phyloP scores from a whole-genome alignment of 2,888 invertebrate species.

The Linyphia triangularis region DNA sequence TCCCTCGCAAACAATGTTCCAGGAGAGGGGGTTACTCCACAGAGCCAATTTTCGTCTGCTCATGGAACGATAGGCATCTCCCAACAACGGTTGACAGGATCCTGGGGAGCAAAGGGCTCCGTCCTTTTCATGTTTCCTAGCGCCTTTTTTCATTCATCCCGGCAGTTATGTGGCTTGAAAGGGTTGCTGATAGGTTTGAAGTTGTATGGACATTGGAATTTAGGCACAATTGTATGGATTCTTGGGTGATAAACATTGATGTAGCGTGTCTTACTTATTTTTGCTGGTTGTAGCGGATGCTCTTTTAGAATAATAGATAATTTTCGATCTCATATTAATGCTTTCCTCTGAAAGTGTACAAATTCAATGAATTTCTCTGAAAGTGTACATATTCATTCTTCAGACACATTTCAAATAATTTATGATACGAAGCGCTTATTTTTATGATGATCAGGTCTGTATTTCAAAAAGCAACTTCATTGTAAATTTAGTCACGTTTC shows the following conservation, averaged over 20 bases:
- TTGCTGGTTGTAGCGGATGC: not conserved
- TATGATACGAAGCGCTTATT: too few species aligned
- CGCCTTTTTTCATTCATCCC: not conserved
- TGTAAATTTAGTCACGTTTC: too few species aligned
- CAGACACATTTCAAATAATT: too few species aligned
- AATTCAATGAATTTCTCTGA: too few species aligned
- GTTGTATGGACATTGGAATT: not conserved
- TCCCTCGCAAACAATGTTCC: not conserved
- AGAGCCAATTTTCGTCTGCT: conserved; percentile 34
- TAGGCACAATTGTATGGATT: not conserved
- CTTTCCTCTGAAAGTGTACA: too few species aligned
- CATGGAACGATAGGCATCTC: conserved; percentile 37
- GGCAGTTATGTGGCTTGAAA: conserved; percentile 48
- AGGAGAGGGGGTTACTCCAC: not conserved
- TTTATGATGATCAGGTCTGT: too few species aligned
- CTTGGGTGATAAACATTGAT: not conserved
- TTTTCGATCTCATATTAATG: too few species aligned
- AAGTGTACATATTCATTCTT: too few species aligned
- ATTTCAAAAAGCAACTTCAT: too few species aligned
- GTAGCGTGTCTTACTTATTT: not conserved
- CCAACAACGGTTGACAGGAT: conserved; percentile 47
- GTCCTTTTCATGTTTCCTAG: conserved; percentile 17
- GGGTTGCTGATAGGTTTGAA: not conserved
- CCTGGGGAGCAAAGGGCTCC: conserved; percentile 8
- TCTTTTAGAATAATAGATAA: too few species aligned